Base-by-base conservation (phyloP, 2,888 invertebrate genomes). In the Eristalis arbustorum region DNA sequence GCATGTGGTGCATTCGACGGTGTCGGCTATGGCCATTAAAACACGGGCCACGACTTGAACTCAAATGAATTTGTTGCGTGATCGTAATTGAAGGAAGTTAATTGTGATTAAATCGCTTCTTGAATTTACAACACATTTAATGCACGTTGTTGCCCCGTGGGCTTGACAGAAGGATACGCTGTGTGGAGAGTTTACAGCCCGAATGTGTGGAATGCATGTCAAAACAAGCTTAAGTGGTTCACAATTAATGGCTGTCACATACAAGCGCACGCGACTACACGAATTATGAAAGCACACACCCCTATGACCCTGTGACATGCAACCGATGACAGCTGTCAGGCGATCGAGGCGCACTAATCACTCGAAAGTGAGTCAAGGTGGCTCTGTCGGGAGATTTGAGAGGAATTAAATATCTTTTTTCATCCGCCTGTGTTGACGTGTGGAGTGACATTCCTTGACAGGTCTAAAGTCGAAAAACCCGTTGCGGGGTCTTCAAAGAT, bases 51-150 rank as follows among this genome's bases (percentile, higher is more conserved):
- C 73, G 61, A 34, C 62, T 67, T 67, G 67, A 67, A 62, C 79
- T 37, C 67, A 62, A 79, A 79, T 73, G 66, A 67, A 73, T 73
- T 67, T 73, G 79, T 79, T 79, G 73, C 79, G 79, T 79, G 79
- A 67, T 73, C 67, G 67, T 79, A 67, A 79, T 79, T 73, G 49
- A 49, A 18, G 49, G 61, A 73, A 67, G 31, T 73, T 72, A 73
- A 73, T 62, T 64, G 79, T 73, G 59, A 73, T 72, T 62, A 56
- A 73, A 73, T 67, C 37, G 59, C 71, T 78, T 57, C 71, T 71
- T 71, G 77, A 69, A 31, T 77, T 69, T 71, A 49, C 23, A 57
- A 37, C 31, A 49, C 49, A 18, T 49, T 49, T 49, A 8, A 42
- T 42, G 1, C 42, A 31, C 31, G 31, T 10, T 31, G 31, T 10